Evolutionary conservation across 2,888 invertebrate genomes (phyloP).

Genomic region (Myopa testacea): DNA sequence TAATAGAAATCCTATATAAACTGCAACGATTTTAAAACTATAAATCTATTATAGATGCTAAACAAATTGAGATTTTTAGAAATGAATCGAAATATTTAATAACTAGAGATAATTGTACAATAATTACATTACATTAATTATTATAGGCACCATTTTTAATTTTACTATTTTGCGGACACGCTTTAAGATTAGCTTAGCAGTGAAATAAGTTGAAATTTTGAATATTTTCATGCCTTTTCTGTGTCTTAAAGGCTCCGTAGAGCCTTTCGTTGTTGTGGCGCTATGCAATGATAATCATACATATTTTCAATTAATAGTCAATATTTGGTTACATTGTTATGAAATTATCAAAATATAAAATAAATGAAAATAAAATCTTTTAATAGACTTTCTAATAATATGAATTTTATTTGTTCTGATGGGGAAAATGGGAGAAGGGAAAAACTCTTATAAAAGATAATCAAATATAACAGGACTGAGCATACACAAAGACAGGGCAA

Average conservation of each 20-base stretch:
- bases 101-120: constrained; percentile 46
- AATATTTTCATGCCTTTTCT: too few relatives aligned
- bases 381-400: too few relatives aligned
- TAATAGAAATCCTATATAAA: neutral
- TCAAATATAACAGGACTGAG: too few relatives aligned
- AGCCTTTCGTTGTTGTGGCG: too few relatives aligned
- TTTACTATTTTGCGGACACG: constrained; percentile 22
- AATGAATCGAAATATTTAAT: neutral
- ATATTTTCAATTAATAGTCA: neutral
- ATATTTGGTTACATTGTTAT: too few relatives aligned
- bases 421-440: neutral
- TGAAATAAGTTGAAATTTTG: too few relatives aligned
- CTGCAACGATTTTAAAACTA: constrained; percentile 30
- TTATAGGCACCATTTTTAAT: constrained; percentile 23
- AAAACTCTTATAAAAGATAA: neutral
- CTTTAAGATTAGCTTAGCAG: too few relatives aligned
- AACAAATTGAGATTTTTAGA: neutral
- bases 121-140: constrained; percentile 40
- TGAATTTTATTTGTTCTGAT: neutral
- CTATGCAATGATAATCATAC: constrained; percentile 44
- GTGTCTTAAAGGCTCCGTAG: too few relatives aligned
- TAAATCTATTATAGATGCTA: neutral
- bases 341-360: too few relatives aligned
- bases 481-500: too few relatives aligned
- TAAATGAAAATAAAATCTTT: too few relatives aligned